A percentile compares a stretch with the other conserved stretches of the same genome.
These are phyloP conservation scores for Monopis laevigella DNA, from an alignment of 2,888 invertebrate species.

Conservation along the genomic window DNA sequence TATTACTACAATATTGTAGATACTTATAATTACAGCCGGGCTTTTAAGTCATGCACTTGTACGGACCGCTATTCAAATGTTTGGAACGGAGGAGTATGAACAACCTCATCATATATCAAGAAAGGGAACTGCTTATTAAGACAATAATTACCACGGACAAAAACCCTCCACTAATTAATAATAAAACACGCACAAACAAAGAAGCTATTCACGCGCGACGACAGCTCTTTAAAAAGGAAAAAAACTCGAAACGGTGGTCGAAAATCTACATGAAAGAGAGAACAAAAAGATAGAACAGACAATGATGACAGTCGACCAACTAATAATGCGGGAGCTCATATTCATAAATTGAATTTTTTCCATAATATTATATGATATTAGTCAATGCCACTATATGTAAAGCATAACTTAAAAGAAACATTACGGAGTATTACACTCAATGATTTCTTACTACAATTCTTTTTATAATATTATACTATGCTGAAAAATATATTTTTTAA, in stretches of 20 bases:
- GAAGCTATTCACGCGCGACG: conserved; percentile 61
- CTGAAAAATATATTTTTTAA: no score
- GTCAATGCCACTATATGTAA: conserved; percentile 63
- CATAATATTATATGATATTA: conserved; percentile 68
- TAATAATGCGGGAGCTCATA: conserved; percentile 60
- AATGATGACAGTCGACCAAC: conserved; percentile 61
- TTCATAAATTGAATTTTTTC: conserved; percentile 67
- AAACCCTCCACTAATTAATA: conserved; percentile 64
- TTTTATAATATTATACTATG: no score
- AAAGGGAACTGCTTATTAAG: conserved; percentile 65
- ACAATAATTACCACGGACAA: conserved; percentile 67
- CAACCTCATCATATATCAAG: not conserved
- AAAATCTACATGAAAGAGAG: conserved; percentile 62
- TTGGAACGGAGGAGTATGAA: no score
- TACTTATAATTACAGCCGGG: no score
- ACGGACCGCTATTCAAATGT: no score
- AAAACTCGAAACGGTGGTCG: conserved; percentile 63
- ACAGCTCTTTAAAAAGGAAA: conserved; percentile 41
- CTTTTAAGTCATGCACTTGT: no score
- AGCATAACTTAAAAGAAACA: no score
- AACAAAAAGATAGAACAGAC: conserved; percentile 61
- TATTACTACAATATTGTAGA: not conserved
- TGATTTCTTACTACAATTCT: no score
- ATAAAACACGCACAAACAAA: conserved; percentile 67
- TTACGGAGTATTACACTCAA: no score